These are phyloP conservation scores for Parauchenoglanis ngamensis DNA, from an alignment of 2,797 vertebrate species.

Conservation along the genomic window DNA sequence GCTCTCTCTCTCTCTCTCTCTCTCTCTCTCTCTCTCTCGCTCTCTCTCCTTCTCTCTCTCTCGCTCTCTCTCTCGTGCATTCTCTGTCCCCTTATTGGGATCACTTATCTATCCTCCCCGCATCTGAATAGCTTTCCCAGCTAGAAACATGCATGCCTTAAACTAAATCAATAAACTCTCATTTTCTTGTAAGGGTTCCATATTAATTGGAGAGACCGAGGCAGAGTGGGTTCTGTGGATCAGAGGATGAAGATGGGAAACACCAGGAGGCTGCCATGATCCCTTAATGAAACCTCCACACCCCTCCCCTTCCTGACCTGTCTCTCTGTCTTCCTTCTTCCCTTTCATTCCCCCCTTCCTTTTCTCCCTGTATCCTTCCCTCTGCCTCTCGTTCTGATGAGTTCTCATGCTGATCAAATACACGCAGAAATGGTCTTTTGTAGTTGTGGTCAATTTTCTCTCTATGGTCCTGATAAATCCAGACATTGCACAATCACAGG, in stretches of 20 bases:
- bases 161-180: conserved; percentile 92
- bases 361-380: conserved; percentile 24
- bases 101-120: conserved; percentile 83
- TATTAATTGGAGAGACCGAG: conserved; percentile 85
- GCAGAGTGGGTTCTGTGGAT: conserved; percentile 68
- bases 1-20: conserved; percentile 66
- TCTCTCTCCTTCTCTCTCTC: conserved; percentile 65
- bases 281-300: conserved; percentile 84
- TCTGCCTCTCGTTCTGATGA: conserved; percentile 78
- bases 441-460: conserved; percentile 90
- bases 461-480: conserved; percentile 87
- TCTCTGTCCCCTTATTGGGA: conserved; percentile 86
- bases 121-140: conserved; percentile 84
- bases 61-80: conserved; percentile 60
- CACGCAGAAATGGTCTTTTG: conserved; percentile 88
- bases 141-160: conserved; percentile 84
- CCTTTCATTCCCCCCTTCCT: conserved; percentile 51
- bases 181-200: conserved; percentile 92
- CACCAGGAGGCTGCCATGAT: conserved; percentile 83
- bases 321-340: conserved; percentile 10
- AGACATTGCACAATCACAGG: conserved; percentile 89
- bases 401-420: conserved; percentile 90
- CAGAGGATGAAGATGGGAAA: conserved; percentile 82
- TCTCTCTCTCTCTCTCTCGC: conserved; percentile 57
- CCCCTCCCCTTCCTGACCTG: conserved; percentile 24